Evolutionary conservation across 2,797 vertebrate genomes (phyloP).

Genomic region (Chelidonichthys spinosus): DNA sequence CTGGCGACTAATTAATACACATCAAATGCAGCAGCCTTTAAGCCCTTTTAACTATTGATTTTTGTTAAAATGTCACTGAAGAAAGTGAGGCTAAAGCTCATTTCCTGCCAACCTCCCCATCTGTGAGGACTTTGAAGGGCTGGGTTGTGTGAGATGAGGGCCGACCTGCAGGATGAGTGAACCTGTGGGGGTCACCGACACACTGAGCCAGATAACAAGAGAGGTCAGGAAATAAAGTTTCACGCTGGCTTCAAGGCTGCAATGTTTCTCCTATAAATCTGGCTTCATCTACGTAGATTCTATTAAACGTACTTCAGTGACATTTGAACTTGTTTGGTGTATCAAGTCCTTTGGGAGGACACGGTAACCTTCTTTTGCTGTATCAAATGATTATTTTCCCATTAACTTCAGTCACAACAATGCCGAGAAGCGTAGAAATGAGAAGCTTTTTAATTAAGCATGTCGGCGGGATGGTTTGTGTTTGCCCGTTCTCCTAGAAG

Average conservation of each 20-base stretch:
- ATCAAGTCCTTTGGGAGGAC: conserved; percentile 46
- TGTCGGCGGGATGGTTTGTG: conserved; percentile 53
- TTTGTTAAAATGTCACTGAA: conserved; percentile 52
- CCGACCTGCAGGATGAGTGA: not conserved
- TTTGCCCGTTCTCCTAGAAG: conserved; percentile 67
- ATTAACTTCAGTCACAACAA: conserved; percentile 64
- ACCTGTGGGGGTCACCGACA: not conserved
- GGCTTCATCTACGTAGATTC: not conserved
- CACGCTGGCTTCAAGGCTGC: conserved; percentile 10
- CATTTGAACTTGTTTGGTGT: conserved; percentile 48
- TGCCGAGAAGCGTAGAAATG: conserved; percentile 49
- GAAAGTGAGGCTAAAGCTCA: conserved; percentile 18
- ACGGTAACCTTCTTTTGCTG: conserved; percentile 48
- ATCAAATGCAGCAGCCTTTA: conserved; percentile 24
- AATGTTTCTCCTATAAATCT: not conserved
- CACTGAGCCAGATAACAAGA: not conserved
- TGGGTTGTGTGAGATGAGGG: conserved; percentile 12
- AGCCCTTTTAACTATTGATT: conserved; percentile 32
- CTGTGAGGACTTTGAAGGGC: conserved; percentile 15
- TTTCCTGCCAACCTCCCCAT: conserved; percentile 12
- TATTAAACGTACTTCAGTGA: too few species aligned
- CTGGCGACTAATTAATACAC: conserved; percentile 33
- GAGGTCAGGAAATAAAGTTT: conserved; percentile 9
- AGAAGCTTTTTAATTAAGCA: conserved; percentile 64
- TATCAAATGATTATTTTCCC: conserved; percentile 68